Evolutionary conservation across 64 coral and sea anemone genomes (phyloP).

Genomic region (Montipora capricornis): DNA sequence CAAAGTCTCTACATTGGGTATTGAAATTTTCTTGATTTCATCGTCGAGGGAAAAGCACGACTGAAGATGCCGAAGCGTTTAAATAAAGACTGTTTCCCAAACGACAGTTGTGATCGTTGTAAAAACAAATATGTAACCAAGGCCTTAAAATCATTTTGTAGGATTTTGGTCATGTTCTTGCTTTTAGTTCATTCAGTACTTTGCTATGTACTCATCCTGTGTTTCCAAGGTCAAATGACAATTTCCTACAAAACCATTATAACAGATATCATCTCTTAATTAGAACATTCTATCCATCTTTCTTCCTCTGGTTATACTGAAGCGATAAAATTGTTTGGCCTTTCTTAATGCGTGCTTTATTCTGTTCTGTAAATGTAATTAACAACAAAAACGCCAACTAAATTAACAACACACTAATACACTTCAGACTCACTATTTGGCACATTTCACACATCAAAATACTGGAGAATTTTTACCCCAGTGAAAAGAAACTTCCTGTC

Average conservation of each 20-base stretch:
- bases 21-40: not conserved
- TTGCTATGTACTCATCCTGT: no score
- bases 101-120: not conserved
- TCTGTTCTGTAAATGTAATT: not conserved
- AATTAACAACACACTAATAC: not conserved
- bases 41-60: not conserved
- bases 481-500: not conserved
- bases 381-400: not conserved
- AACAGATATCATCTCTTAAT: not conserved
- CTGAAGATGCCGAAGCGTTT: not conserved
- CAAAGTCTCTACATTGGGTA: not conserved
- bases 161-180: no score
- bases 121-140: not conserved
- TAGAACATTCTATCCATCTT: not conserved
- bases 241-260: not conserved
- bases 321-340: not conserved
- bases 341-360: not conserved
- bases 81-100: not conserved
- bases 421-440: not conserved
- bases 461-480: not conserved
- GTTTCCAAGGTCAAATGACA: no score
- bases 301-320: not conserved
- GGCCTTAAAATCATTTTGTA: not conserved
- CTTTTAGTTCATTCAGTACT: no score
- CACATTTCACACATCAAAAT: not conserved